Conservation (phyloP, 2,888 invertebrate genomes). For the Sphaerophoria taeniata region DNA sequence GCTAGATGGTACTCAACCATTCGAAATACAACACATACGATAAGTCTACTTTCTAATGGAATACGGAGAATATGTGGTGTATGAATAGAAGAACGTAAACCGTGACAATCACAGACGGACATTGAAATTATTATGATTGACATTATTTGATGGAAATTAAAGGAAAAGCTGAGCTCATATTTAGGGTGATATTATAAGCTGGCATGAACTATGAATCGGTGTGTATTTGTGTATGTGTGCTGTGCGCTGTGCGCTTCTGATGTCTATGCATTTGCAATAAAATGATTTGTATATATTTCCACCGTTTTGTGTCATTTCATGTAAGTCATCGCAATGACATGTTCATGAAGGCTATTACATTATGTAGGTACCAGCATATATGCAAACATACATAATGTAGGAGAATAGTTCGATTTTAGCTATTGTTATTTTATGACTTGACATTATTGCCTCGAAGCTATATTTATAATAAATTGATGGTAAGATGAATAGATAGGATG, state of each 20-base stretch:
- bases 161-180: conserved; percentile 15
- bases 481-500: neutral
- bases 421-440: conserved; percentile 5
- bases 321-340: neutral
- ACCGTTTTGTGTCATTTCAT: conserved; percentile 1
- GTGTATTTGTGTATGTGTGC: neutral
- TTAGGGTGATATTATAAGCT: conserved; percentile 12
- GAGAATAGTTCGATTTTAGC: neutral
- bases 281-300: conserved; percentile 6
- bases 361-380: conserved; percentile 24
- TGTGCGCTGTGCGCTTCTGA: neutral
- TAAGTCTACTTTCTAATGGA: neutral
- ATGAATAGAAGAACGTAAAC: conserved; percentile 25
- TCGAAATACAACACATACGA: neutral
- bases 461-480: neutral
- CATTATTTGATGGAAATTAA: conserved; percentile 61
- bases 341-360: neutral
- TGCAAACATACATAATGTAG: no score
- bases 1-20: neutral
- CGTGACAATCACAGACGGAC: conserved; percentile 57
- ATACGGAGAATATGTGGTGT: no score
- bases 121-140: conserved; percentile 64
- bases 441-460: conserved; percentile 1
- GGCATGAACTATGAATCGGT: neutral
- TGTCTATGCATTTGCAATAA: neutral